These are phyloP conservation scores for Parapsyche elsis DNA, from an alignment of 1,140 invertebrate species.

Conservation along the genomic window DNA sequence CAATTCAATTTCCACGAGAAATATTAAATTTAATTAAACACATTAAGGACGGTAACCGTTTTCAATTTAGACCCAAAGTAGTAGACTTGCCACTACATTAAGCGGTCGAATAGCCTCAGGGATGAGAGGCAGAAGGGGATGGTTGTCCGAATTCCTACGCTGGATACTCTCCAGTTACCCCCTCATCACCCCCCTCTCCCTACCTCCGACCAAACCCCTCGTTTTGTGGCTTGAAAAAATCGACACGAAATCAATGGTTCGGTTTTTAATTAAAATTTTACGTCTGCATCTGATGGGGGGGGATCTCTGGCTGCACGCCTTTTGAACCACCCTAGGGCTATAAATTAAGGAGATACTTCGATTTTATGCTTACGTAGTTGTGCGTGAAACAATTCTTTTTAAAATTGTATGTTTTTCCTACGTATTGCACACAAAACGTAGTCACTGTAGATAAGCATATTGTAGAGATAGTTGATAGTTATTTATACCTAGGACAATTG, in stretches of 20 bases:
- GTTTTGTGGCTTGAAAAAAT: conserved; percentile 24
- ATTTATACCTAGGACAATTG: too few relatives aligned
- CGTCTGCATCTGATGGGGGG: conserved; percentile 12
- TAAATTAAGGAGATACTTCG: background rate
- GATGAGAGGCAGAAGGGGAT: background rate
- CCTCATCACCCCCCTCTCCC: background rate
- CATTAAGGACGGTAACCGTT: conserved; percentile 45
- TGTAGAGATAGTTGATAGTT: too few relatives aligned
- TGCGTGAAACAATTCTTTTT: background rate
- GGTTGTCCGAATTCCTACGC: background rate
- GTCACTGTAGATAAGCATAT: too few relatives aligned
- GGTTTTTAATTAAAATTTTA: conserved; percentile 48
- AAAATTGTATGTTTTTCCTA: too few relatives aligned
- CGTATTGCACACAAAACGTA: too few relatives aligned
- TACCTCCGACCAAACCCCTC: background rate
- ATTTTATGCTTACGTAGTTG: too few relatives aligned
- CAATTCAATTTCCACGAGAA: conserved; percentile 45
- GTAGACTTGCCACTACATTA: conserved; percentile 48
- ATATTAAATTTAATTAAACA: conserved; percentile 48
- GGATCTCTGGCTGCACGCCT: background rate
- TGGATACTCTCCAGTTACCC: background rate
- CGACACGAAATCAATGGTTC: conserved; percentile 32
- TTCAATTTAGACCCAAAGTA: conserved; percentile 45
- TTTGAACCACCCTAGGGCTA: background rate
- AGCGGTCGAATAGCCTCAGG: conserved; percentile 36